These are phyloP conservation scores for Gallinago solitaria DNA, from an alignment of 2,797 vertebrate genomes.

Conservation along the genomic window DNA sequence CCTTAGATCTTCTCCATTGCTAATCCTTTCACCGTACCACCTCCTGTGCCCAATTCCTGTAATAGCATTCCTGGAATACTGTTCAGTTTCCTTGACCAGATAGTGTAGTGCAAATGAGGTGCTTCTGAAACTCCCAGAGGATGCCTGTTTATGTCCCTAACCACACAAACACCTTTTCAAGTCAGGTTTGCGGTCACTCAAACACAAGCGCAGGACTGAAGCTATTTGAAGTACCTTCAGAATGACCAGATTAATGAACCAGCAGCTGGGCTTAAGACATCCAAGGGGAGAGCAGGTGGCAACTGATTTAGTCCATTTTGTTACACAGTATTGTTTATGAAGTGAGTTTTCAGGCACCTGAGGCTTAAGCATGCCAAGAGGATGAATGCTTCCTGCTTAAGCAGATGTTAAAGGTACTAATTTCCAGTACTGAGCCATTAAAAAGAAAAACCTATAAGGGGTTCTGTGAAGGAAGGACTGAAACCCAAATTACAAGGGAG, in stretches of 20 bases:
- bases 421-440: background rate
- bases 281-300: slow-evolving; percentile 26
- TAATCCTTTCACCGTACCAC: background rate
- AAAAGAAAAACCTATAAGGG: background rate
- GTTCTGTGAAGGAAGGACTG: background rate
- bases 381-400: background rate
- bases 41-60: background rate
- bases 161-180: background rate
- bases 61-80: background rate
- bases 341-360: background rate
- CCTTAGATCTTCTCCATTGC: background rate
- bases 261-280: background rate
- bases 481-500: background rate
- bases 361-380: background rate
- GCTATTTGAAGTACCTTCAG: background rate
- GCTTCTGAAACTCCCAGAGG: background rate
- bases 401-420: background rate
- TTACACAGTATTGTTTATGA: background rate
- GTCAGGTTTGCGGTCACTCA: background rate
- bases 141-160: background rate
- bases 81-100: background rate
- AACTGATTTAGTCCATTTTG: background rate
- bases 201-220: background rate
- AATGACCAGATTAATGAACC: background rate
- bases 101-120: background rate